Percentiles rank a stretch among this genome's conserved stretches.
phyloP scores from a whole-genome alignment of 2,113 vertebrate species.

The Urocitellus parryii region DNA sequence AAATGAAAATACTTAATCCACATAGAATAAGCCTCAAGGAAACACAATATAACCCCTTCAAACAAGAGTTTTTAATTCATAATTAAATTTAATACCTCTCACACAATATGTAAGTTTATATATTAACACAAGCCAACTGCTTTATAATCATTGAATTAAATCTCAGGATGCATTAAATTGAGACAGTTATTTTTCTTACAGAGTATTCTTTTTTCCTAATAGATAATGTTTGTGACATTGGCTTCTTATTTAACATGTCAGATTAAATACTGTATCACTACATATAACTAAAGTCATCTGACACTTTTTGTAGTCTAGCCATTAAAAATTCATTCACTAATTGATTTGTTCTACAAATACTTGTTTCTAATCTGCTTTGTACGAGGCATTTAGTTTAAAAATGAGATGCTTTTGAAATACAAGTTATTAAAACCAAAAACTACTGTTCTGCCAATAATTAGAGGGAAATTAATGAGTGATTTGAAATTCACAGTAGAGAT shows the following conservation, averaged over 20 bases:
- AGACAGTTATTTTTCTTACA: conserved; percentile 79
- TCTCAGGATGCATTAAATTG: conserved; percentile 80
- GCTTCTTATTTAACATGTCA: conserved; percentile 66
- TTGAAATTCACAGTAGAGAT: neutral
- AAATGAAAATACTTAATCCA: conserved; percentile 55
- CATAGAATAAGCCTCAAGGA: conserved; percentile 44
- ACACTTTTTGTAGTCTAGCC: neutral
- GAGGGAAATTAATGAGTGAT: neutral
- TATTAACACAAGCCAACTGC: conserved; percentile 85
- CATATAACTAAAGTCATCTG: conserved; percentile 66
- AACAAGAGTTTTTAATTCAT: conserved; percentile 70
- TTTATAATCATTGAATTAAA: conserved; percentile 77
- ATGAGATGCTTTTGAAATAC: neutral
- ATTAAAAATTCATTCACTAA: neutral
- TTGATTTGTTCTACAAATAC: neutral
- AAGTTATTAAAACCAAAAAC: neutral
- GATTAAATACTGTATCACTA: conserved; percentile 66
- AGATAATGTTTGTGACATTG: conserved; percentile 65
- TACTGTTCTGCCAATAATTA: neutral
- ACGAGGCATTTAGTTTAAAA: neutral
- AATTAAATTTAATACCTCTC: conserved; percentile 73
- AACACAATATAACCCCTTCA: conserved; percentile 37
- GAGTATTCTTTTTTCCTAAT: conserved; percentile 75
- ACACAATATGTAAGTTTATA: conserved; percentile 61
- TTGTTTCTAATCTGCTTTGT: neutral